These are phyloP conservation scores for Sparidentex hasta DNA, from an alignment of 2,797 vertebrate genomes.

Conservation along the genomic window DNA sequence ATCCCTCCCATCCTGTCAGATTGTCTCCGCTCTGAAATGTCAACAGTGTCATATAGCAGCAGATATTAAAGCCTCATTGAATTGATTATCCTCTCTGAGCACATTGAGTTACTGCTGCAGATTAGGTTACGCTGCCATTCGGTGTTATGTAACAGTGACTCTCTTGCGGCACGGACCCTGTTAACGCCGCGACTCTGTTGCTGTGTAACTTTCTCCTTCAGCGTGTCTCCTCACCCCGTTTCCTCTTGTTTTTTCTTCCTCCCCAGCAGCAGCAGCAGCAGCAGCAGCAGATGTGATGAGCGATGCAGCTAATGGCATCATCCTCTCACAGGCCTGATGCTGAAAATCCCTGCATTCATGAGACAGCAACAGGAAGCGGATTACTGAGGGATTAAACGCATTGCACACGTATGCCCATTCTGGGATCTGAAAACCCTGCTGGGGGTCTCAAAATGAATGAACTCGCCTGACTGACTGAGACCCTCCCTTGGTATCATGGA, in stretches of 20 bases:
- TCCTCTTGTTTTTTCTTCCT: neutral
- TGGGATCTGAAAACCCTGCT: slow-evolving; percentile 51
- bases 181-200: slow-evolving; percentile 38
- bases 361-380: slow-evolving; percentile 77
- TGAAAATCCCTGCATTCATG: slow-evolving; percentile 66
- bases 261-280: slow-evolving; percentile 36
- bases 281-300: slow-evolving; percentile 58
- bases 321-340: slow-evolving; percentile 53
- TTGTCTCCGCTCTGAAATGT: slow-evolving; percentile 7
- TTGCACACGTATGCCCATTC: slow-evolving; percentile 40
- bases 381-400: slow-evolving; percentile 74
- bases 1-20: slow-evolving; percentile 11
- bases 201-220: slow-evolving; percentile 55
- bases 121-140: slow-evolving; percentile 60
- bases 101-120: slow-evolving; percentile 47
- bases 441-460: slow-evolving; percentile 55
- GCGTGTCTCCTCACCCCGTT: slow-evolving; percentile 24
- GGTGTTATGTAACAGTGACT: slow-evolving; percentile 59
- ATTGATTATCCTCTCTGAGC: slow-evolving; percentile 47
- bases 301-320: slow-evolving; percentile 40
- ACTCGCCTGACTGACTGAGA: slow-evolving; percentile 50
- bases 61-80: slow-evolving; percentile 32
- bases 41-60: slow-evolving; percentile 14
- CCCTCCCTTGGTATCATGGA: slow-evolving; percentile 65
- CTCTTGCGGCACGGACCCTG: slow-evolving; percentile 23